phyloP scores from a whole-genome alignment of 2,797 vertebrate species.

The Sebastes trivittatus region DNA sequence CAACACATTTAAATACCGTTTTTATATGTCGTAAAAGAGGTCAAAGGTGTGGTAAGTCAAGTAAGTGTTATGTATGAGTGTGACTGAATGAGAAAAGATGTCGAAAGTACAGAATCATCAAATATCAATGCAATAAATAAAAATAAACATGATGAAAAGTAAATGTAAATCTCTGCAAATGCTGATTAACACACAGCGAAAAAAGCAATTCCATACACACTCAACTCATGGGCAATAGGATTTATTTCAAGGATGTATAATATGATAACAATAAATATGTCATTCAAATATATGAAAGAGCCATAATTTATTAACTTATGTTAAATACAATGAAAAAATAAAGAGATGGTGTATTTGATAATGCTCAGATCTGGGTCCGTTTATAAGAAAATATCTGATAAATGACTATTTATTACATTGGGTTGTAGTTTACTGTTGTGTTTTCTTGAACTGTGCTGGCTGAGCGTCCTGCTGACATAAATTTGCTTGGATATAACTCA shows the following conservation, averaged over 20 bases:
- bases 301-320: conserved; percentile 31
- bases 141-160: not conserved
- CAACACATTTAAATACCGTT: not conserved
- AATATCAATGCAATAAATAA: not conserved
- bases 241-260: conserved; percentile 3
- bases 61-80: not conserved
- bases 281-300: conserved; percentile 25
- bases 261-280: conserved; percentile 43
- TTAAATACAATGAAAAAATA: conserved; percentile 40
- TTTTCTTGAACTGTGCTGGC: not conserved
- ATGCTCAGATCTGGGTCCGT: not conserved
- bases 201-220: not conserved
- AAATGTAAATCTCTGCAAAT: not conserved
- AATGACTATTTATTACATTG: not conserved
- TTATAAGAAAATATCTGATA: not conserved
- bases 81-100: not conserved
- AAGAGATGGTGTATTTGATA: conserved; percentile 6
- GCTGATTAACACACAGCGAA: not conserved
- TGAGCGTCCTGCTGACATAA: not conserved
- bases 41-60: not conserved
- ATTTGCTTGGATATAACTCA: not conserved
- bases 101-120: not conserved
- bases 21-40: not conserved
- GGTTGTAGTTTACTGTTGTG: not conserved
- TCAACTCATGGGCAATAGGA: not conserved